Base-by-base conservation (phyloP, 2,888 invertebrate genomes). In the Dasysyrphus tricinctus region DNA sequence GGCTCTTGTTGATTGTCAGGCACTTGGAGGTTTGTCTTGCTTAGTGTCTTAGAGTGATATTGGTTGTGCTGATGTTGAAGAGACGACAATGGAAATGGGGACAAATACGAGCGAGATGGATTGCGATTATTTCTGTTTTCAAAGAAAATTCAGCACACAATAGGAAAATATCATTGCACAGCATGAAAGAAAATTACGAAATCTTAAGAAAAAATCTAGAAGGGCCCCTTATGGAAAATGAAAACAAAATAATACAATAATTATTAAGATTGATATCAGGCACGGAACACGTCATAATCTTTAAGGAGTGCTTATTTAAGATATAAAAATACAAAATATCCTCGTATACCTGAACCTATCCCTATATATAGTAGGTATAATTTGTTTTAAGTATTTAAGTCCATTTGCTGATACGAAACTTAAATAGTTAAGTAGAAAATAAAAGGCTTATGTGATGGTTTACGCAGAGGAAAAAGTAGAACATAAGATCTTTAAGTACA, bases 1-100 rank as follows among this genome's bases (percentile, higher is more conserved):
- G 56, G 9, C 51, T 76, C 12, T 42, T 61, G 72, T 85, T 80
- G 77, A 80, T 80, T 73, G 80, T 57, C 76, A 80, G 80, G 32
- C 80, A 80, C 67, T 84, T 80, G 61, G 76, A 85, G 49, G 84
- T 77, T 80, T 80, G 80, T 84, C 76, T 76, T 76, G 76, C 80
- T 80, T 59, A 32, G 29, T 63, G 42, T 78, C n/a, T 67, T 47
- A 39, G 78, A 74, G 63, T 63, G 49, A 75, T 75, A 69, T 69
- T 1, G 51, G 65, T 24, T 51, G 44, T 14, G n/a, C 14, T 74
- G 47, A 49, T 67, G 65, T 61, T 19, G 47, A 47, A 16, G 14
- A 37, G 59, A 24, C 57, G 67, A 77, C 75, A 76, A 76, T 76
- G 75, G 70, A 77, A 84, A 80, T 80, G 80, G 47, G 84, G 80